Evolutionary conservation across 2,888 invertebrate species (phyloP).

Genomic region (Spilosoma lubricipeda): DNA sequence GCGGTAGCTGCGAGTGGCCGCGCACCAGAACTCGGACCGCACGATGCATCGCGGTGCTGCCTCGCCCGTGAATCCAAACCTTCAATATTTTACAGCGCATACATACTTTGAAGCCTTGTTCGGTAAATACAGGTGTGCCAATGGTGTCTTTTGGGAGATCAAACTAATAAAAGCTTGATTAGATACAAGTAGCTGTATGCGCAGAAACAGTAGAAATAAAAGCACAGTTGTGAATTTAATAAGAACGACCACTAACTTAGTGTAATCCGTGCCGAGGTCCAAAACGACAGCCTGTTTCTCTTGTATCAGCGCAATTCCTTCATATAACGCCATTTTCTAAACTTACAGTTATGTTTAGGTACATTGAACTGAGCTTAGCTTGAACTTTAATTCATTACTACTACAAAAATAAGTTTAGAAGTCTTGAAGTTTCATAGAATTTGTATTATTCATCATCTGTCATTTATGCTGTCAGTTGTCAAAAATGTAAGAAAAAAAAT

Average conservation of each 20-base stretch:
- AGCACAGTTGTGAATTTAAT: background rate
- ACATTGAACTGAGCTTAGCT: background rate
- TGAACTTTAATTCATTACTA: background rate
- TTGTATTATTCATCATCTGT: background rate
- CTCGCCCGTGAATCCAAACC: constrained; percentile 97
- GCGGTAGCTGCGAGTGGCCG: constrained; percentile 86
- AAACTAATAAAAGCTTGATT: background rate
- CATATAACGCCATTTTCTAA: constrained; percentile 90
- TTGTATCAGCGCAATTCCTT: constrained; percentile 91
- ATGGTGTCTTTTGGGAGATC: background rate
- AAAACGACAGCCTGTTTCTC: constrained; percentile 96
- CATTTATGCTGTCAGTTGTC: background rate
- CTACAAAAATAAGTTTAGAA: background rate
- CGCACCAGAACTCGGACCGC: constrained; percentile 90
- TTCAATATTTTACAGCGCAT: constrained; percentile 62
- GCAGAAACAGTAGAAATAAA: background rate
- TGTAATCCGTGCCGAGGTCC: constrained; percentile 96
- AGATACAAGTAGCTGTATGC: background rate
- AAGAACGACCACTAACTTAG: constrained; percentile 90
- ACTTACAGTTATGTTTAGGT: background rate
- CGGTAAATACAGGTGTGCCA: background rate
- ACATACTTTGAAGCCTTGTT: background rate
- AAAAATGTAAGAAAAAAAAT: background rate
- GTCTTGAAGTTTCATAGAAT: background rate
- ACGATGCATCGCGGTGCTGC: constrained; percentile 95